Evolutionary conservation across 2,113 vertebrate species (phyloP).

Genomic region (Miniopterus natalensis): DNA sequence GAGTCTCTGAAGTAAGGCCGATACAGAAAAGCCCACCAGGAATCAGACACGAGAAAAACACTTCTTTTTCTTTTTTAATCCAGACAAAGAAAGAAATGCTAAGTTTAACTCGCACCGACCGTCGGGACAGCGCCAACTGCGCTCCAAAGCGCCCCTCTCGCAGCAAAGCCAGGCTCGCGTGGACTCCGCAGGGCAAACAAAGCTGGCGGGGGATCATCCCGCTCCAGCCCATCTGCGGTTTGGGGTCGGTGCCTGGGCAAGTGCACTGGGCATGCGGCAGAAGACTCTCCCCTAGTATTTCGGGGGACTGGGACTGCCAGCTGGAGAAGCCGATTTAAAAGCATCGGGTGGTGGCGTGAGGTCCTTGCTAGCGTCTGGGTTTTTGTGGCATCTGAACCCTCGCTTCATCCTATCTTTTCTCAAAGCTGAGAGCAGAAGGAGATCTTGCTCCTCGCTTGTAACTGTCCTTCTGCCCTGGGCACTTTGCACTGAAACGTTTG

Average conservation of each 20-base stretch:
- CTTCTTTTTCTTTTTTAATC: conserved; percentile 54
- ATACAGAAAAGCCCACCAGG: conserved; percentile 69
- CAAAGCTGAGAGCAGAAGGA: neutral
- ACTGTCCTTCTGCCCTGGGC: conserved; percentile 9
- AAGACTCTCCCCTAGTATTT: neutral
- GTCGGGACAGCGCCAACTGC: conserved; percentile 61
- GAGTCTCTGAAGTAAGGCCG: conserved; percentile 52
- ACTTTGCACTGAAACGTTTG: neutral
- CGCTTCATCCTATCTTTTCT: neutral
- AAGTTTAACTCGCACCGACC: conserved; percentile 57
- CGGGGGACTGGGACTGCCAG: neutral
- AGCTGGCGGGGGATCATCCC: conserved; percentile 71
- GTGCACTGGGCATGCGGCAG: neutral
- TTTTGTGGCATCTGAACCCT: neutral
- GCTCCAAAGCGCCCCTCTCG: conserved; percentile 75
- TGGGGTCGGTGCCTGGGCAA: neutral
- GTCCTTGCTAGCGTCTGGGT: neutral
- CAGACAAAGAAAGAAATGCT: conserved; percentile 67
- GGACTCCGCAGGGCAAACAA: conserved; percentile 72
- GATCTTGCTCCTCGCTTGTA: neutral
- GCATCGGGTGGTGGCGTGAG: neutral
- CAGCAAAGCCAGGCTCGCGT: conserved; percentile 78
- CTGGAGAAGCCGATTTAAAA: neutral
- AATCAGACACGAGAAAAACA: conserved; percentile 72
- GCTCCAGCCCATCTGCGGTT: conserved; percentile 60